These are phyloP conservation scores for Toxostoma redivivum DNA, from an alignment of 2,113 vertebrate genomes.

Conservation along the genomic window DNA sequence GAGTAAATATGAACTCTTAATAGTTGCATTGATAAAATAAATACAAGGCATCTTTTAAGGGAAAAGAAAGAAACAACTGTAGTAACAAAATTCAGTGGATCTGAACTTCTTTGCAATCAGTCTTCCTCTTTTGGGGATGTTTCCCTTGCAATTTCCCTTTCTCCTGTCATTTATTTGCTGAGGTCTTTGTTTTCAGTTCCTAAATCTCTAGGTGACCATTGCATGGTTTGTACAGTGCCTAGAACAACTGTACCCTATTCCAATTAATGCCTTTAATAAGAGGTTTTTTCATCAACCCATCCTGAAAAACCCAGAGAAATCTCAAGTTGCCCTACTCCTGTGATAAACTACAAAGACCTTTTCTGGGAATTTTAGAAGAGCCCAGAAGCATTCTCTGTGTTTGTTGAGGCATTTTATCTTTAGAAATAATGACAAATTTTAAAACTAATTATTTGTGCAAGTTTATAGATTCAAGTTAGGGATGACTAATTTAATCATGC, in stretches of 20 bases:
- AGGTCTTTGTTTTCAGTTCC: not conserved
- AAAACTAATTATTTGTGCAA: not conserved
- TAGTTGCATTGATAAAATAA: not conserved
- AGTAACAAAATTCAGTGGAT: not conserved
- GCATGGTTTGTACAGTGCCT: not conserved
- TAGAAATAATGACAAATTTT: not conserved
- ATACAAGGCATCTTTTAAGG: not conserved
- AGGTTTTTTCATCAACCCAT: not conserved
- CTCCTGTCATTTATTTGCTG: not conserved
- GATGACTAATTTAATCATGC: not conserved
- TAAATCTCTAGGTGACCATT: not conserved
- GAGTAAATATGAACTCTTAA: not conserved
- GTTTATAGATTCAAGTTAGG: not conserved
- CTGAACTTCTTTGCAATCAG: not conserved
- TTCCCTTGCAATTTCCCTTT: not conserved
- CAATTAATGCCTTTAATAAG: not conserved
- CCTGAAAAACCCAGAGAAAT: not conserved
- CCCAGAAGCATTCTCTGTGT: not conserved
- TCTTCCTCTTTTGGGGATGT: not conserved
- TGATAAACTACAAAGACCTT: not conserved
- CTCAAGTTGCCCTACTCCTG: not conserved
- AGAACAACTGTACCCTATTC: not conserved
- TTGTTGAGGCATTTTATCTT: not conserved
- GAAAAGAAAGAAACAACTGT: not conserved
- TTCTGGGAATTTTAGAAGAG: not conserved